Evolutionary conservation across 2,113 vertebrate species (phyloP).

Genomic region (Sakesphorus luctuosus): DNA sequence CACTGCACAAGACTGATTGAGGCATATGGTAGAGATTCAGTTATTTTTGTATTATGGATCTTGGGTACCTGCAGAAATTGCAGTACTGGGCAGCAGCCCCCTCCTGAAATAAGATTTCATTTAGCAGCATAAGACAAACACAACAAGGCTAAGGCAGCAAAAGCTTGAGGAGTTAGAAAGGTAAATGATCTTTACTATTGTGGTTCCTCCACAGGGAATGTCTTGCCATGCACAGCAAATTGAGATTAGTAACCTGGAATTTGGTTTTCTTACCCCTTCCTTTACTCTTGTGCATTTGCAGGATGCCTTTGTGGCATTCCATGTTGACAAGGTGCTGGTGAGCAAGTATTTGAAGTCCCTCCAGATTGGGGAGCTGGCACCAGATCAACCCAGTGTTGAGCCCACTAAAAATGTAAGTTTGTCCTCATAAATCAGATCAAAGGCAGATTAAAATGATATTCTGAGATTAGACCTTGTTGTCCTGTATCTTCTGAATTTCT

Average conservation of each 20-base stretch:
- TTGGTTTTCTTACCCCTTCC: not conserved
- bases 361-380: slow-evolving; percentile 80
- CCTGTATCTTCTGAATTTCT: not conserved
- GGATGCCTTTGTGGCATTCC: slow-evolving; percentile 83
- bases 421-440: not conserved
- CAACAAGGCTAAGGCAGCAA: not conserved
- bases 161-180: not conserved
- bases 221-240: no score
- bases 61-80: not conserved
- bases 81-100: not conserved
- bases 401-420: slow-evolving; percentile 81
- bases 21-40: not conserved
- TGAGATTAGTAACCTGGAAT: rapidly evolving
- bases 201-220: not conserved
- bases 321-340: slow-evolving; percentile 75
- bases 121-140: not conserved
- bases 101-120: not conserved
- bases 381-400: slow-evolving; percentile 77
- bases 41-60: not conserved
- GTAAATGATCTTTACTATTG: not conserved
- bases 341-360: slow-evolving; percentile 77
- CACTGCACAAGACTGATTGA: not conserved
- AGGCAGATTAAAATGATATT: not conserved
- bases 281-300: slow-evolving; percentile 1
- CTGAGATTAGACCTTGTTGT: not conserved